phyloP scores from a whole-genome alignment of 2,888 invertebrate genomes.

The Agrochola lota region DNA sequence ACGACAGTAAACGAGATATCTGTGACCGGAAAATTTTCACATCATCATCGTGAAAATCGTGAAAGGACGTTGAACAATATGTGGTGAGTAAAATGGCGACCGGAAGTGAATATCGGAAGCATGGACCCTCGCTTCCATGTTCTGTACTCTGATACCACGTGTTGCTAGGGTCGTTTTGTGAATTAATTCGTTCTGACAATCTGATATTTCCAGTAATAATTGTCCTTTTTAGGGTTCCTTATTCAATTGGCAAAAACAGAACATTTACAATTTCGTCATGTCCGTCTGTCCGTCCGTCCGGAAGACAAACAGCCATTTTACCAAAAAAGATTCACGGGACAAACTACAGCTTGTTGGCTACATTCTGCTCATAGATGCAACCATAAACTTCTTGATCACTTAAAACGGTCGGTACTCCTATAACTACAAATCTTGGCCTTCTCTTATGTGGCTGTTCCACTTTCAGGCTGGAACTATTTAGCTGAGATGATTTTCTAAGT shows the following conservation, averaged over 20 bases:
- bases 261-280: not conserved
- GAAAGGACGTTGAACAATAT: constrained; percentile 60
- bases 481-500: not conserved
- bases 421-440: not conserved
- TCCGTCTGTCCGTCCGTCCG: not conserved
- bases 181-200: too few species aligned
- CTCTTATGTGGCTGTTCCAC: not conserved
- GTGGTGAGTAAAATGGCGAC: constrained; percentile 41
- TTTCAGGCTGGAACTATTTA: not conserved
- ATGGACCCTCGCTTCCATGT: too few species aligned
- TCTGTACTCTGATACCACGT: not conserved
- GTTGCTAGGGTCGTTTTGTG: not conserved
- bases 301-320: not conserved
- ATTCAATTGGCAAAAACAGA: not conserved
- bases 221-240: not conserved
- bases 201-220: not conserved
- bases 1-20: not conserved
- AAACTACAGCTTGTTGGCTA: too few species aligned
- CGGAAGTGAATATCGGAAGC: constrained; percentile 42
- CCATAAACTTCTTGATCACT: too few species aligned
- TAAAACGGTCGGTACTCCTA: not conserved
- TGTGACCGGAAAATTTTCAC: constrained; percentile 49
- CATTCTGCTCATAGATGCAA: too few species aligned
- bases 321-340: too few species aligned
- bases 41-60: constrained; percentile 52